Evolutionary conservation across 2,113 vertebrate genomes (phyloP).

Genomic region (Pholis gunnellus): DNA sequence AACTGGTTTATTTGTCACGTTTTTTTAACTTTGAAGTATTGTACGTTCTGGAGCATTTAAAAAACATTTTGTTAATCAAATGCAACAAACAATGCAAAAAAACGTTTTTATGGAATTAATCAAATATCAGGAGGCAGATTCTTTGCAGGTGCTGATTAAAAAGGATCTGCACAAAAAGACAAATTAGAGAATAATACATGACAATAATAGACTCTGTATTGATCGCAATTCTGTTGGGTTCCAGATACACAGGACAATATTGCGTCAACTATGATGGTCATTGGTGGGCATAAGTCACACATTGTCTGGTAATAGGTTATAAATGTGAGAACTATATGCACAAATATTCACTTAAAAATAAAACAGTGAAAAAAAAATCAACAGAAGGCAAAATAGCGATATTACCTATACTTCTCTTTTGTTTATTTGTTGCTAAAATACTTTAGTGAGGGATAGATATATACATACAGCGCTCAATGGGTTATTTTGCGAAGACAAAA

Average conservation of each 20-base stretch:
- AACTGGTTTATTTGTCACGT: background rate
- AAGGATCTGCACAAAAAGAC: background rate
- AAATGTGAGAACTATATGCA: background rate
- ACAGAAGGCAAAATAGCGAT: background rate
- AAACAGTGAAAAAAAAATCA: background rate
- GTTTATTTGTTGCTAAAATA: no score
- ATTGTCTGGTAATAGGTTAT: background rate
- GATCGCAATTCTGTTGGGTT: background rate
- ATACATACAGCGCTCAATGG: background rate
- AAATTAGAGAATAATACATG: background rate
- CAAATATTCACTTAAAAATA: background rate
- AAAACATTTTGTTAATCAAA: background rate
- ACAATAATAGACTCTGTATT: background rate
- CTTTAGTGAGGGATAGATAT: background rate
- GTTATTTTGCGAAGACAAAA: background rate
- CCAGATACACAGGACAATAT: background rate
- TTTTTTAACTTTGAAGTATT: background rate
- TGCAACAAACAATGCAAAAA: background rate
- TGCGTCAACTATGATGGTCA: background rate
- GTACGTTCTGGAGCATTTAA: background rate
- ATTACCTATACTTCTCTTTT: no score
- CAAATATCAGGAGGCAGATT: background rate
- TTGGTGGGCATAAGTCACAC: background rate
- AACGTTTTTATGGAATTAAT: background rate
- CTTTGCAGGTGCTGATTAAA: background rate